Conservation (phyloP, 2,888 invertebrate species). For the Hydraecia micacea region DNA sequence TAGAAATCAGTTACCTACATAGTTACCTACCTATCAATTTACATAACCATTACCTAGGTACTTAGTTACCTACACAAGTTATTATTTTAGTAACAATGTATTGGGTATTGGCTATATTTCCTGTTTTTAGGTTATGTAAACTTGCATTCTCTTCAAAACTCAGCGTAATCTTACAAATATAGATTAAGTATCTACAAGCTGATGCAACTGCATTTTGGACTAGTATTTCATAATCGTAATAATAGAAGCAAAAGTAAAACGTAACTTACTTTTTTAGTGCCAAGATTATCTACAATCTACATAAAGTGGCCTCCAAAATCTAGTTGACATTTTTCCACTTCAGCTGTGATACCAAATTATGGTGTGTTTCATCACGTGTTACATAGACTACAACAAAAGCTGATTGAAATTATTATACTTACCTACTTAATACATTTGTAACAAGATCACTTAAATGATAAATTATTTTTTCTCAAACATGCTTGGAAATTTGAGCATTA, state of each 20-base stretch:
- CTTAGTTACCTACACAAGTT: neutral
- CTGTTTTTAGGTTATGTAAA: conserved; percentile 39
- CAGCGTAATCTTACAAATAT: conserved; percentile 32
- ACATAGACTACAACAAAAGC: neutral
- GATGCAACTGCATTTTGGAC: conserved; percentile 26
- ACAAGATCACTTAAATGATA: no score
- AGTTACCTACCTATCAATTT: conserved; percentile 11
- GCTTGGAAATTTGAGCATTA: no score
- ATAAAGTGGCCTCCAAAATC: neutral
- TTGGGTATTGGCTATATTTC: conserved; percentile 8
- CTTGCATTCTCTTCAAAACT: conserved; percentile 25
- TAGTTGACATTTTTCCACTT: no score
- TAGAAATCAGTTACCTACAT: neutral
- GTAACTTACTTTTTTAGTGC: neutral
- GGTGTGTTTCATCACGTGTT: neutral
- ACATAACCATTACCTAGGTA: neutral
- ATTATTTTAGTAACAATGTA: conserved; percentile 4
- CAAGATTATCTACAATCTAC: neutral
- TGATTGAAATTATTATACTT: neutral
- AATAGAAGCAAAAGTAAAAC: conserved; percentile 1
- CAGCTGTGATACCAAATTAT: no score
- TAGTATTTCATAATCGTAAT: conserved; percentile 23
- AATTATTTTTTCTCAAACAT: no score
- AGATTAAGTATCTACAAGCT: conserved; percentile 28
- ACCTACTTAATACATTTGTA: neutral